A percentile compares a stretch with the other conserved stretches of the same genome.
These are phyloP conservation scores for Pollimyrus isidori DNA, from an alignment of 2,113 vertebrate genomes.

Conservation along the genomic window DNA sequence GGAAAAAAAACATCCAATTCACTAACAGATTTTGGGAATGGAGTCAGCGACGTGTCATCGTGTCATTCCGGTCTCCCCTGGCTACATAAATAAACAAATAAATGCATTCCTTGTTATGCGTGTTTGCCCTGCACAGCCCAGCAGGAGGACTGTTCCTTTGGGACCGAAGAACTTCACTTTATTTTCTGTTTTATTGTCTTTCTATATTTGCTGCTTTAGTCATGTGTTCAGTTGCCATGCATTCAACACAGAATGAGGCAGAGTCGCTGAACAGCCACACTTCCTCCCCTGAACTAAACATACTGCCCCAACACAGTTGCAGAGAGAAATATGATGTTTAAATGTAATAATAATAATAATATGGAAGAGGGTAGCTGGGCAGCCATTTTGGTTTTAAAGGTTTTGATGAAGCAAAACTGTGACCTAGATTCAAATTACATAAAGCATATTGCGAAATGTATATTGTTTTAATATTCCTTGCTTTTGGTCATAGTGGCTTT, in stretches of 20 bases:
- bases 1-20: constrained; percentile 55
- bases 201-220: neutral
- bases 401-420: neutral
- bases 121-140: neutral
- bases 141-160: neutral
- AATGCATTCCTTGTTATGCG: neutral
- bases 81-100: constrained; percentile 1
- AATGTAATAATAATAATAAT: neutral
- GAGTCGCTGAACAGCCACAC: neutral
- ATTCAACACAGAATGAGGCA: neutral
- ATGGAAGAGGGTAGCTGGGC: neutral
- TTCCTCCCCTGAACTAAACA: neutral
- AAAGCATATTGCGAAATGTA: neutral
- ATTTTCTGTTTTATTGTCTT: neutral
- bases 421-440: neutral
- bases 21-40: neutral
- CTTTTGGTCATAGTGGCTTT: neutral
- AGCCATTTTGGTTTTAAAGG: neutral
- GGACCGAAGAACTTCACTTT: neutral
- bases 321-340: neutral
- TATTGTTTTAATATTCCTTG: neutral
- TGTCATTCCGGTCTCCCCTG: neutral
- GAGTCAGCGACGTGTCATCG: neutral
- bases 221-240: neutral
- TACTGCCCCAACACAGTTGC: neutral